Base-by-base conservation (phyloP, 2,797 vertebrate species). In the Chrysocyon brachyurus region DNA sequence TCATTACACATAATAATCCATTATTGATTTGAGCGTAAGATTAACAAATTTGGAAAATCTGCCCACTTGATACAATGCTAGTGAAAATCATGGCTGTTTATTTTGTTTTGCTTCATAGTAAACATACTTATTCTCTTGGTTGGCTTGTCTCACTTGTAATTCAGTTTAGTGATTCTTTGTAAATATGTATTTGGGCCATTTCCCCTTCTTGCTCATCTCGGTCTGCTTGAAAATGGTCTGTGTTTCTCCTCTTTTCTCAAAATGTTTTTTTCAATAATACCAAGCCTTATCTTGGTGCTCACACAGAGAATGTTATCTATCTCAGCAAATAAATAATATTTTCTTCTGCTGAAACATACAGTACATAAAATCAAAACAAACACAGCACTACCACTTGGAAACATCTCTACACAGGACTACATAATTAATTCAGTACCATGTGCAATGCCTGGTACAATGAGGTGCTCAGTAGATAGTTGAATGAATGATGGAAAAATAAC, bases 101-200 rank as follows among this genome's bases (percentile, higher is more conserved):
- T 75, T 57, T 95, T 91, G 52, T 11, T 94, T 94, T 81, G 22
- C 24, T 46, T 82, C 33, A 78, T 94, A 95, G 33, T 92, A 94
- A 96, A 40, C 54, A 90, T 88, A 79, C 61, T 79, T 88, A 87
- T 33, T 96, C 11, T 57, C 78, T 33, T 54, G 33, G 4, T 83
- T 96, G 46, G 28, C 46, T 91, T 81, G 4, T 89, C 54, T 93
- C 57, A 87, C 24, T 91, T 93, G 12, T 86, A 92, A 70, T 96
- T 91, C 9, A 57, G 26, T 89, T 93, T 61, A 95, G n/a, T 95
- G 36, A 88, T 66, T 91, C 56, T 93, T 96, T 92, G n/a, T 57
- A 87, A 97, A 90, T 66, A 21, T 24, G 4, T 63, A 61, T 85
- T 78, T 97, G n/a, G 21, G 17, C 15, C 59, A n/a, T 81, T 88